These are phyloP conservation scores for Gerris buenoi DNA, from an alignment of 1,140 invertebrate species.

Conservation along the genomic window DNA sequence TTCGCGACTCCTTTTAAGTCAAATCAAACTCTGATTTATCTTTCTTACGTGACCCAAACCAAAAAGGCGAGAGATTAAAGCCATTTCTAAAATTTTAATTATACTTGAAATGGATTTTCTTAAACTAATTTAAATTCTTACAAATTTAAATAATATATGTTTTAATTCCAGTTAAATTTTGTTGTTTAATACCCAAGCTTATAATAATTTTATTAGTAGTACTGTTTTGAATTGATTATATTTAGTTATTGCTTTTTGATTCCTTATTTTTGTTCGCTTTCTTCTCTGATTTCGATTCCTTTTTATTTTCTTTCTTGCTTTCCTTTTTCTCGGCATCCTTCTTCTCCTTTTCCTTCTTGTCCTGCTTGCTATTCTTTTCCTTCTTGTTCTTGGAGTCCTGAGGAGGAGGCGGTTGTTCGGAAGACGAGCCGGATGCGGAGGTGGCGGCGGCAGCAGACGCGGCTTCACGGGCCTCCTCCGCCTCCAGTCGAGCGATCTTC, in stretches of 20 bases:
- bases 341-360: constrained; percentile 20
- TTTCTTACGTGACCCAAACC: too few species aligned
- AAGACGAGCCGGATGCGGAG: not conserved
- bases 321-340: constrained; percentile 21
- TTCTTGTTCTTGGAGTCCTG: constrained; percentile 18
- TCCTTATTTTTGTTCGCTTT: constrained; percentile 20
- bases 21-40: too few species aligned
- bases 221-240: too few species aligned
- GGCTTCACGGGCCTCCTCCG: not conserved
- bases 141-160: too few species aligned
- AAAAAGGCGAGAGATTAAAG: too few species aligned
- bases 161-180: too few species aligned
- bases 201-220: too few species aligned
- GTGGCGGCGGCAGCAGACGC: not conserved
- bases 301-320: constrained; percentile 22
- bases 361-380: constrained; percentile 16
- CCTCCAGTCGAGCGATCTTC: not conserved
- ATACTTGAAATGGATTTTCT: too few species aligned
- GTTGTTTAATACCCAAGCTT: too few species aligned
- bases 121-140: too few species aligned
- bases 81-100: too few species aligned
- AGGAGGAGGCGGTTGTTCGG: constrained; percentile 10
- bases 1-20: too few species aligned
- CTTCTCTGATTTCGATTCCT: constrained; percentile 19
- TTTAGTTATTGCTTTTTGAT: constrained; percentile 2